Conservation (phyloP, 2,113 vertebrate species). For the Ailurus styani region DNA sequence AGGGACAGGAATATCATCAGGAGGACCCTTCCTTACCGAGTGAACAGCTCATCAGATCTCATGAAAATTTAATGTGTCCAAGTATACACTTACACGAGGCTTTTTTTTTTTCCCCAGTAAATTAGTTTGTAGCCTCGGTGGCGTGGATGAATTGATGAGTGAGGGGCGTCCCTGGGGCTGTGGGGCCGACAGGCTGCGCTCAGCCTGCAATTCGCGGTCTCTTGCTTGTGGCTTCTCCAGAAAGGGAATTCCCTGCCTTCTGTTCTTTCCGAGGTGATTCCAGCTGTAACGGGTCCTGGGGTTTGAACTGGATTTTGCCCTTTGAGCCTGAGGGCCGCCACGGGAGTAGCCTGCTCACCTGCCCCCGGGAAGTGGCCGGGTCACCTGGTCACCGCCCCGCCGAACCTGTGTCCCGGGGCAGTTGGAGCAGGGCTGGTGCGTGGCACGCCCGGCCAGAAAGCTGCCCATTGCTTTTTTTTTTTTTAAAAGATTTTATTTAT, state of each 20-base stretch:
- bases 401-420: neutral
- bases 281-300: no score
- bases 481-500: no score
- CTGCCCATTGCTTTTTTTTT: neutral
- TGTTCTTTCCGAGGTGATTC: neutral
- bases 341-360: neutral
- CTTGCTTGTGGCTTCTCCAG: neutral
- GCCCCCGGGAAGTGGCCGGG: accelerated
- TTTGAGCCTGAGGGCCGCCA: neutral
- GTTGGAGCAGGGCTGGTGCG: neutral
- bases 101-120: neutral
- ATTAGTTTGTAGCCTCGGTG: neutral
- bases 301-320: neutral
- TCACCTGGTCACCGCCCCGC: accelerated
- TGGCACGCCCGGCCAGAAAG: neutral
- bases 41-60: neutral
- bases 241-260: neutral
- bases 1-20: accelerated
- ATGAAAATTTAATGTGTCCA: neutral
- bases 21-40: neutral
- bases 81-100: neutral
- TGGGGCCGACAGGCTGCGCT: neutral
- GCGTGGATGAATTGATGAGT: neutral
- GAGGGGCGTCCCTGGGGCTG: neutral
- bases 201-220: neutral